A percentile compares a stretch with the other conserved stretches of the same genome.
These are phyloP conservation scores for Podotricha telesiphe DNA, from an alignment of 2,888 invertebrate species.

Conservation along the genomic window DNA sequence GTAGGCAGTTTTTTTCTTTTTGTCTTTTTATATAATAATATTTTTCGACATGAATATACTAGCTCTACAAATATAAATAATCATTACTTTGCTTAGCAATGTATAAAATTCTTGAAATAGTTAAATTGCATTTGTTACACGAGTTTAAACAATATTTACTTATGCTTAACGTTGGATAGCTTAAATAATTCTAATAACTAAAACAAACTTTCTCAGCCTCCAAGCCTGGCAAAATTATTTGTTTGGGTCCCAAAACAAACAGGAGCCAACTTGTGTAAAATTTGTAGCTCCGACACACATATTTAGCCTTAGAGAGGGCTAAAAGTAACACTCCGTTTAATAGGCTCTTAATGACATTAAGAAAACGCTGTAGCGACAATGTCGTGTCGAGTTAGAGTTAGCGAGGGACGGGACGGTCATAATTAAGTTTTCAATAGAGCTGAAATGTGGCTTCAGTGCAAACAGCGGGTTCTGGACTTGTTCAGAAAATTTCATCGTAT, in stretches of 20 bases:
- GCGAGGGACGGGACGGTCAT: conserved; percentile 52
- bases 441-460: conserved; percentile 66
- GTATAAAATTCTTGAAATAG: not conserved
- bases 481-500: conserved; percentile 15
- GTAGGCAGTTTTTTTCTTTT: no score
- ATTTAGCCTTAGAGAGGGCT: conserved; percentile 50
- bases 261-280: conserved; percentile 23
- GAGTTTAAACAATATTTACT: conserved; percentile 12
- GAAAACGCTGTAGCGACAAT: conserved; percentile 52
- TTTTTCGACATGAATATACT: not conserved
- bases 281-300: conserved; percentile 44
- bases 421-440: conserved; percentile 72
- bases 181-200: conserved; percentile 21
- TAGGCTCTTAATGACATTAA: conserved; percentile 58
- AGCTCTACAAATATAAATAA: not conserved
- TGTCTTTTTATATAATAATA: not conserved
- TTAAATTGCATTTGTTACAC: conserved; percentile 18
- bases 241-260: conserved; percentile 33
- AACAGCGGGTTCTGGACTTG: conserved; percentile 59
- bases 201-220: conserved; percentile 21
- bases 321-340: conserved; percentile 55
- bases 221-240: conserved; percentile 26
- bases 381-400: conserved; percentile 50
- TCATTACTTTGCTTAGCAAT: not conserved
- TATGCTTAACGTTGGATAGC: conserved; percentile 15